Conservation (phyloP, 2,888 invertebrate species). For the Xestia c-nigrum region DNA sequence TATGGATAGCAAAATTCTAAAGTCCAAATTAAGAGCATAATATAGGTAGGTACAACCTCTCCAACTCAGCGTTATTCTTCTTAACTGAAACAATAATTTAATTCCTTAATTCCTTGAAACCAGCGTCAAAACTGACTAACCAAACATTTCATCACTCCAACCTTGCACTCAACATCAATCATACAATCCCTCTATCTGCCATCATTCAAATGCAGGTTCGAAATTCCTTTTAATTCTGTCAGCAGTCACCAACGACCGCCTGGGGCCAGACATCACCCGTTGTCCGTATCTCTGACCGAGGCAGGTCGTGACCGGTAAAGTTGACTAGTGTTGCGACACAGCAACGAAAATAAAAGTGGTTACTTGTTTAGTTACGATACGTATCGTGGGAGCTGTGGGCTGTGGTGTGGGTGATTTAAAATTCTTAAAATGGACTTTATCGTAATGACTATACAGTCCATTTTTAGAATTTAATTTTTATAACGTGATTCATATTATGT, state of each 20-base stretch:
- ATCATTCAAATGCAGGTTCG: constrained; percentile 41
- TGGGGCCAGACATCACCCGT: constrained; percentile 37
- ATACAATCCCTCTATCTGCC: constrained; percentile 11
- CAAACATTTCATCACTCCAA: constrained; percentile 15
- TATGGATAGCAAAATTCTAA: not conserved
- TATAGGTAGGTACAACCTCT: too few relatives aligned
- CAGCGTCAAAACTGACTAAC: not conserved
- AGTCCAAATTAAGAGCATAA: not conserved
- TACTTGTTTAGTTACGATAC: constrained; percentile 30
- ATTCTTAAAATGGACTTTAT: too few relatives aligned
- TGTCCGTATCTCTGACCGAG: constrained; percentile 29
- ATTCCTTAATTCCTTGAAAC: not conserved
- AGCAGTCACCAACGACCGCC: constrained; percentile 36
- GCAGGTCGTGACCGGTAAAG: constrained; percentile 59
- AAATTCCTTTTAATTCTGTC: constrained; percentile 37
- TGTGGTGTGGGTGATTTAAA: too few relatives aligned
- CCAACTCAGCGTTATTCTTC: not conserved
- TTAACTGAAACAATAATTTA: not conserved
- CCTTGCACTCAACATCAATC: constrained; percentile 37
- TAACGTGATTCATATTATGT: too few relatives aligned
- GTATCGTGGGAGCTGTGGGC: constrained; percentile 57
- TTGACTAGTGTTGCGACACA: constrained; percentile 54
- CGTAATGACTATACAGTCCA: too few relatives aligned
- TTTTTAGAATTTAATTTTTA: too few relatives aligned
- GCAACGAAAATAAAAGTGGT: constrained; percentile 62